phyloP scores from a whole-genome alignment of 2,113 vertebrate genomes.

The Corythaixoides concolor region DNA sequence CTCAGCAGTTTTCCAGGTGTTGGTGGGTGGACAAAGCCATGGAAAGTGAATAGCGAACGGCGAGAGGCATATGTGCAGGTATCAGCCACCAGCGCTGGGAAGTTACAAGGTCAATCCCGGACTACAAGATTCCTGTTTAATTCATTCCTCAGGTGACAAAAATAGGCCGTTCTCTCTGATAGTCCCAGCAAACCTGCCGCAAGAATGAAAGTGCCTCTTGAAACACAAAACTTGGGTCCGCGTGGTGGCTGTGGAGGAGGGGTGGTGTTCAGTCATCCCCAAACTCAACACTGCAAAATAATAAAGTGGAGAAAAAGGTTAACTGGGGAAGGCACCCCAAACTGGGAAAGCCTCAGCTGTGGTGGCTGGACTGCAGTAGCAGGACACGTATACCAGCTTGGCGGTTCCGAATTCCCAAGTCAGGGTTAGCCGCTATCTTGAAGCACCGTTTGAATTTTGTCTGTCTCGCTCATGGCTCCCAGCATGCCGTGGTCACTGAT shows the following conservation, averaged over 20 bases:
- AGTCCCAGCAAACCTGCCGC: neutral
- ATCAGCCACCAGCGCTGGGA: neutral
- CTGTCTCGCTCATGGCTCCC: neutral
- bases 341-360: neutral
- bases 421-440: neutral
- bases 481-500: neutral
- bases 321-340: neutral
- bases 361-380: neutral
- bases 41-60: neutral
- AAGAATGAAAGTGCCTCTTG: neutral
- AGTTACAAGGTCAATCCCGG: neutral
- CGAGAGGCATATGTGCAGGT: rapidly evolving
- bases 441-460: neutral
- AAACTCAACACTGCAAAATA: neutral
- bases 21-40: neutral
- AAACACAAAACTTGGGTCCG: neutral
- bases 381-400: rapidly evolving
- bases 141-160: neutral
- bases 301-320: neutral
- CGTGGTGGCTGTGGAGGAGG: neutral
- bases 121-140: neutral
- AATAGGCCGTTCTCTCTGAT: neutral
- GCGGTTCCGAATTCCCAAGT: neutral
- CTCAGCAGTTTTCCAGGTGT: neutral
- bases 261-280: neutral